Conservation (phyloP, 2,888 invertebrate species). For the Scrobipalpa atriplicella region DNA sequence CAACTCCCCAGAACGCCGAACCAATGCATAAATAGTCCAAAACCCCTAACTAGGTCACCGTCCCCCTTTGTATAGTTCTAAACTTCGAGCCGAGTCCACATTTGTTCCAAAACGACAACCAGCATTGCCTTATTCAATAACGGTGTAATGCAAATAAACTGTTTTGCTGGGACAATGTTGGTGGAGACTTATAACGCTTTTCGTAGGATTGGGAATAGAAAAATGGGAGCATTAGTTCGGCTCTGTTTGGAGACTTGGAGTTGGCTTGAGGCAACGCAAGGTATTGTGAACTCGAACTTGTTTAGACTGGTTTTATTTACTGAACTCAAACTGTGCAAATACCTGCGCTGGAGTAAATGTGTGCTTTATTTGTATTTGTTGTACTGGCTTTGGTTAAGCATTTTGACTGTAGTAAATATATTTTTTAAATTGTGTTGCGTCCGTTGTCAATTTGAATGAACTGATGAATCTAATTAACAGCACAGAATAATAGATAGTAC, state of each 20-base stretch:
- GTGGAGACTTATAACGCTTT: constrained; percentile 24
- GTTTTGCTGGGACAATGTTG: constrained; percentile 14
- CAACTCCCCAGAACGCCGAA: background rate
- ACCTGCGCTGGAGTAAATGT: background rate
- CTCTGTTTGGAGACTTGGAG: constrained; percentile 1
- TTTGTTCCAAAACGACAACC: constrained; percentile 18
- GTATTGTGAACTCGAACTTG: background rate
- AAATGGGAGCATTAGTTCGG: constrained; percentile 21
- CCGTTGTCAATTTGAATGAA: no score
- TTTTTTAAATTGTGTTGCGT: no score
- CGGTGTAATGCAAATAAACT: constrained; percentile 22
- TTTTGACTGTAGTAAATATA: background rate
- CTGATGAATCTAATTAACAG: no score
- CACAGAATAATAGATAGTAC: no score
- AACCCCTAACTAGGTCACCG: constrained; percentile 6
- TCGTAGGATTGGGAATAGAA: constrained; percentile 18
- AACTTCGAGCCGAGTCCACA: constrained; percentile 20
- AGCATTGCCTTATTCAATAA: constrained; percentile 24
- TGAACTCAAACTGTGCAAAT: background rate
- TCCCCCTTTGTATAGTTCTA: constrained; percentile 19
- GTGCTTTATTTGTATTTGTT: background rate
- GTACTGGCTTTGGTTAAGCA: background rate
- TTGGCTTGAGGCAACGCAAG: background rate
- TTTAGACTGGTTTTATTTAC: background rate
- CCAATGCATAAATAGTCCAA: constrained; percentile 10